Conservation (phyloP, 2,797 vertebrate genomes). For the Aeoliscus strigatus region DNA sequence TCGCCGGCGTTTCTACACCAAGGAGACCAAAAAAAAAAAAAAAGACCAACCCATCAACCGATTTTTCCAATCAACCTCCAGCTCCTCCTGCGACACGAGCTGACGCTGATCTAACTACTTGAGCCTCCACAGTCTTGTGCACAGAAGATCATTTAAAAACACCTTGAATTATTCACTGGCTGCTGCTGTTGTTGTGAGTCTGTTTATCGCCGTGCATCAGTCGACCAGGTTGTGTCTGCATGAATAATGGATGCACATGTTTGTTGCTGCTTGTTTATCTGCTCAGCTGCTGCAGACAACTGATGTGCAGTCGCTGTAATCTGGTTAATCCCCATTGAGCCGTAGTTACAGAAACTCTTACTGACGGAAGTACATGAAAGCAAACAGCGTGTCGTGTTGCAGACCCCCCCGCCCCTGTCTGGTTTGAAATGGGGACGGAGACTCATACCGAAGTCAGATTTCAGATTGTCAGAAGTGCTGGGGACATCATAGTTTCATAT, state of each 20-base stretch:
- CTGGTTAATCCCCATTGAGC: slow-evolving; percentile 44
- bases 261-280: slow-evolving; percentile 45
- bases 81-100: no score
- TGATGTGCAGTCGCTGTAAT: slow-evolving; percentile 32
- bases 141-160: slow-evolving; percentile 9
- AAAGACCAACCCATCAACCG: no score
- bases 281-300: slow-evolving; percentile 13
- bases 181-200: slow-evolving; percentile 38
- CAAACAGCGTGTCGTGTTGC: slow-evolving; percentile 11
- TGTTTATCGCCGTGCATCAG: slow-evolving; percentile 51
- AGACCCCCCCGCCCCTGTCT: slow-evolving; percentile 13
- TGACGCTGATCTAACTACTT: background rate
- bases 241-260: slow-evolving; percentile 57
- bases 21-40: no score
- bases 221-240: slow-evolving; percentile 21
- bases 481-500: no score
- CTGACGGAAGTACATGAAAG: slow-evolving; percentile 41
- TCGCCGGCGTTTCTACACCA: no score
- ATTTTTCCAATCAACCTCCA: no score
- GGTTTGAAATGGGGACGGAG: slow-evolving; percentile 7
- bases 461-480: slow-evolving; percentile 5
- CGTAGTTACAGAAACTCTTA: slow-evolving; percentile 48
- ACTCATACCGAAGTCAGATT: slow-evolving; percentile 24
- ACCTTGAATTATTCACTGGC: slow-evolving; percentile 50
- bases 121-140: background rate